Percentiles rank a stretch among this genome's conserved stretches.
These are phyloP conservation scores for Centropristis striata DNA, from an alignment of 2,113 vertebrate species.

Conservation along the genomic window DNA sequence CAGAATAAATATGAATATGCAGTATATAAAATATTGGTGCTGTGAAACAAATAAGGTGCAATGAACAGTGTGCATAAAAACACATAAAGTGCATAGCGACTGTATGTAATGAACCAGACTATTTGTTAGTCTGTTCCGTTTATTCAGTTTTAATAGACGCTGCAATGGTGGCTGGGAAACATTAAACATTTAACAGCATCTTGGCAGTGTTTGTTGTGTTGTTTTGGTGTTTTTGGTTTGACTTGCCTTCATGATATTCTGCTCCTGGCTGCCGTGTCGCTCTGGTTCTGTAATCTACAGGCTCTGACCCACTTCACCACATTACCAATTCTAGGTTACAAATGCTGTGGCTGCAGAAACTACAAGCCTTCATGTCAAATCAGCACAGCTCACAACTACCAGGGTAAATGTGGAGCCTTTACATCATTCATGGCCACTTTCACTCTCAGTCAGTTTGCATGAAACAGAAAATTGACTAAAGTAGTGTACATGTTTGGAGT, in stretches of 20 bases:
- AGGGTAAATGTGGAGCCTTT: slow-evolving; percentile 1
- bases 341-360: slow-evolving; percentile 43
- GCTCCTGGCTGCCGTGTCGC: neutral
- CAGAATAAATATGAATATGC: too few species aligned
- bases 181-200: neutral
- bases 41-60: too few species aligned
- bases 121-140: too few species aligned
- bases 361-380: slow-evolving; percentile 44
- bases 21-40: too few species aligned
- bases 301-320: slow-evolving; percentile 64
- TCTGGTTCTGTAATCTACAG: slow-evolving; percentile 34
- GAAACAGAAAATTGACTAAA: neutral
- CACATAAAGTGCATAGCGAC: too few species aligned
- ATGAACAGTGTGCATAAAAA: too few species aligned
- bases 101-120: too few species aligned
- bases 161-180: neutral
- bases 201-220: neutral
- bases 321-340: slow-evolving; percentile 43
- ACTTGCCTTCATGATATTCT: neutral
- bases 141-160: neutral
- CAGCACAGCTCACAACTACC: slow-evolving; percentile 22
- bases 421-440: slow-evolving; percentile 33
- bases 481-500: neutral
- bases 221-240: neutral
- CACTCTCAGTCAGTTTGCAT: neutral